phyloP scores from a whole-genome alignment of 1,140 invertebrate species.

The Drosophila chauvacae region DNA sequence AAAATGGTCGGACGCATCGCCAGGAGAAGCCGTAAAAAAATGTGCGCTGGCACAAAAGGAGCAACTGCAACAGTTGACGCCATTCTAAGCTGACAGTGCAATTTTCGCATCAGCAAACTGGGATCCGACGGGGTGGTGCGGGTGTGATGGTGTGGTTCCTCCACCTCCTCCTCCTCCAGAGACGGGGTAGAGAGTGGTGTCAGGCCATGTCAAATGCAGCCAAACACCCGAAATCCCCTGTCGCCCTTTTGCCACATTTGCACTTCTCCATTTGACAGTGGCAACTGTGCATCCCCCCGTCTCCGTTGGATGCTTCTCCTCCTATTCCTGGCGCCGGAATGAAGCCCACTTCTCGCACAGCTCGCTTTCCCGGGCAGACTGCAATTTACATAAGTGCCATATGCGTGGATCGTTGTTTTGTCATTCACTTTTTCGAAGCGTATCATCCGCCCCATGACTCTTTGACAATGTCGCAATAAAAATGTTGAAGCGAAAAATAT shows the following conservation, averaged over 20 bases:
- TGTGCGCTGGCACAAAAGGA: slow-evolving; percentile 23
- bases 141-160: background rate
- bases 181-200: background rate
- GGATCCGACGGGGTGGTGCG: slow-evolving; percentile 1
- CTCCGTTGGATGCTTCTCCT: background rate
- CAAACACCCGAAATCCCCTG: slow-evolving; percentile 13
- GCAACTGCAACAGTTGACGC: slow-evolving; percentile 52
- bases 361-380: slow-evolving; percentile 14
- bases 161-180: background rate
- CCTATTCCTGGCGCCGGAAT: background rate
- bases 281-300: slow-evolving; percentile 15
- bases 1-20: slow-evolving; percentile 17
- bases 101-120: slow-evolving; percentile 57
- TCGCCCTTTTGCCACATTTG: slow-evolving; percentile 32
- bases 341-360: background rate
- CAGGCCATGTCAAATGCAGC: slow-evolving; percentile 12
- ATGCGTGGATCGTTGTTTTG: slow-evolving; percentile 45
- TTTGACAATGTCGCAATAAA: slow-evolving; percentile 23
- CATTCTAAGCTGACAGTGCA: slow-evolving; percentile 61
- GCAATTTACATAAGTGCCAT: slow-evolving; percentile 61
- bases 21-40: slow-evolving; percentile 50
- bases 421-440: slow-evolving; percentile 25
- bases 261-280: slow-evolving; percentile 43
- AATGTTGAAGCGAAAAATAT: slow-evolving; percentile 4
- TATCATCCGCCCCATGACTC: slow-evolving; percentile 9